phyloP scores from a whole-genome alignment of 2,113 vertebrate species.

The Cyprinodon tularosa region DNA sequence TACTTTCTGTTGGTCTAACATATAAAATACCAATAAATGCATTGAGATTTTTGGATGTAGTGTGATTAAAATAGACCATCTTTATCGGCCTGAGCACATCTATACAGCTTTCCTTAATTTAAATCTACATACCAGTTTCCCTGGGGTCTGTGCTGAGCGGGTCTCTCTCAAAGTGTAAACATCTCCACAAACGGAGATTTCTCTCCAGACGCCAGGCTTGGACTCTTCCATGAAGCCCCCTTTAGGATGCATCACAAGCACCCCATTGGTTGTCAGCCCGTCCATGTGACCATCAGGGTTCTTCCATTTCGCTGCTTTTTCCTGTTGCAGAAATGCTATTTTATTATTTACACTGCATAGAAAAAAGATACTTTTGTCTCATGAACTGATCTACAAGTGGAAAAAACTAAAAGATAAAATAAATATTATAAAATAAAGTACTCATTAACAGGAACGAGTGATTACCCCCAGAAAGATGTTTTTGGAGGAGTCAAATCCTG shows the following conservation, averaged over 20 bases:
- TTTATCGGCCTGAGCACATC: no score
- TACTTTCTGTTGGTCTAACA: no score
- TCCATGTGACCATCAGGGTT: constrained; percentile 99
- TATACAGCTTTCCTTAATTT: constrained; percentile 16
- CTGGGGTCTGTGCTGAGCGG: constrained; percentile 93
- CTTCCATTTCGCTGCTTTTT: constrained; percentile 99
- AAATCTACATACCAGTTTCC: constrained; percentile 88
- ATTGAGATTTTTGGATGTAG: background rate
- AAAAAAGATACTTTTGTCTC: background rate
- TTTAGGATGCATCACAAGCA: constrained; percentile 96
- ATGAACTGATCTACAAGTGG: background rate
- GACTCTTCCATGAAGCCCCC: constrained; percentile 97
- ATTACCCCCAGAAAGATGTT: constrained; percentile 98
- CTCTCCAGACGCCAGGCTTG: constrained; percentile 93
- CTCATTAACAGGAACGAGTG: constrained; percentile 52
- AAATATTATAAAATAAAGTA: background rate
- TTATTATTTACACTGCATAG: background rate
- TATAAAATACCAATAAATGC: background rate
- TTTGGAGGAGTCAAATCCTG: constrained; percentile 97
- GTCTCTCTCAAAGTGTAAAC: constrained; percentile 97
- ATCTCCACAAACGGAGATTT: constrained; percentile 97
- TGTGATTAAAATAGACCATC: no score
- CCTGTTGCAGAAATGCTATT: constrained; percentile 75
- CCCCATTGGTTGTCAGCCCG: constrained; percentile 95
- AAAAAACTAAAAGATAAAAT: background rate